These are phyloP conservation scores for Drosophila buzzatii DNA, from an alignment of 2,888 invertebrate genomes.

Conservation along the genomic window DNA sequence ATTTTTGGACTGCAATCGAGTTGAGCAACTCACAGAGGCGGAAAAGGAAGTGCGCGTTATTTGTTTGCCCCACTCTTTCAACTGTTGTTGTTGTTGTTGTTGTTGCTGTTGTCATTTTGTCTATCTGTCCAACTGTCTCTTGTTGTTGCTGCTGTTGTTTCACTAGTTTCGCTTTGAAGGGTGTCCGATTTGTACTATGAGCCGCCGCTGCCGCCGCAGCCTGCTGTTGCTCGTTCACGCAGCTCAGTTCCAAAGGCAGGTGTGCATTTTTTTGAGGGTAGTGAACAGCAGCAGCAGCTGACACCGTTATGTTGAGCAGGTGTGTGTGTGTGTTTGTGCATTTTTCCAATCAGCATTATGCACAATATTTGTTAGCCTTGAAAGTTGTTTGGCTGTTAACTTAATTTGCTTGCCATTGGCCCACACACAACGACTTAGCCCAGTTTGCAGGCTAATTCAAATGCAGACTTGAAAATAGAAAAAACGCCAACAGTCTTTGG, in stretches of 20 bases:
- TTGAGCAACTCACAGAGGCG: slow-evolving; percentile 26
- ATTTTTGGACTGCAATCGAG: slow-evolving; percentile 60
- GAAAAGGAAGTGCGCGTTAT: slow-evolving; percentile 73
- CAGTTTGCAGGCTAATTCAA: slow-evolving; percentile 40
- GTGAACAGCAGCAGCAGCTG: slow-evolving; percentile 33
- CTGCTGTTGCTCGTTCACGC: slow-evolving; percentile 16
- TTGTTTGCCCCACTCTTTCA: slow-evolving; percentile 42
- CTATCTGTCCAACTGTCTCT: neutral
- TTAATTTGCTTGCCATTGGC: slow-evolving; percentile 49
- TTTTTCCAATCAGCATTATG: slow-evolving; percentile 42
- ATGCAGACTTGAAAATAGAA: slow-evolving; percentile 9
- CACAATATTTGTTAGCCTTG: slow-evolving; percentile 36
- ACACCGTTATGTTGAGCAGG: slow-evolving; percentile 20
- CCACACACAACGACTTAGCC: slow-evolving; percentile 44
- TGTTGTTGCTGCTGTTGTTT: slow-evolving; percentile 13
- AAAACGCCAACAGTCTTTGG: slow-evolving; percentile 12
- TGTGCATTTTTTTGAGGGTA: slow-evolving; percentile 34
- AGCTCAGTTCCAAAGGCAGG: slow-evolving; percentile 38
- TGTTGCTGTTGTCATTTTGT: slow-evolving; percentile 20
- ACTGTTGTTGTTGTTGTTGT: neutral
- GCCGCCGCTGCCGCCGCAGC: slow-evolving; percentile 16
- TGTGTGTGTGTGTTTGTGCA: slow-evolving; percentile 1
- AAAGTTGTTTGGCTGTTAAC: slow-evolving; percentile 31
- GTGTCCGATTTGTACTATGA: slow-evolving; percentile 33
- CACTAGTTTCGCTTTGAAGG: slow-evolving; percentile 24